Percentiles rank a stretch among this genome's conserved stretches.
Conservation (phyloP, 2,113 vertebrate genomes). For the Garra rufa region DNA sequence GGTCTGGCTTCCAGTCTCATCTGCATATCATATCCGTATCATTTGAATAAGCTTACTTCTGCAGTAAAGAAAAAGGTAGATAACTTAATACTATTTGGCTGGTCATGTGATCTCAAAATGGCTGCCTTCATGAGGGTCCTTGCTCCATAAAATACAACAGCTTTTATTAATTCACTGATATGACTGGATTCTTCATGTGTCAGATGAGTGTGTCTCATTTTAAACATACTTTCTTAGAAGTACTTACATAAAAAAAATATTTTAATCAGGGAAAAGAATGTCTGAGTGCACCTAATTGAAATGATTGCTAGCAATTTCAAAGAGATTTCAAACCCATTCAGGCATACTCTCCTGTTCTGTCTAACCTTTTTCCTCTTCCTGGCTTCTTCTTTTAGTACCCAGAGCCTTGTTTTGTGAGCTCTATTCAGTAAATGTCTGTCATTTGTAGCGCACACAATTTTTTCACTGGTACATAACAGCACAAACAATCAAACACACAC, state of each 20-base stretch:
- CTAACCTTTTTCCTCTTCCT: slow-evolving; percentile 49
- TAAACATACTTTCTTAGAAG: background rate
- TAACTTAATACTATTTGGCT: background rate
- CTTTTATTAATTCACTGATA: background rate
- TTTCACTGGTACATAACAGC: slow-evolving; percentile 11
- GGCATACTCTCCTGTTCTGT: background rate
- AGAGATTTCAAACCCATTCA: slow-evolving; percentile 8
- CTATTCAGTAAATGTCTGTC: slow-evolving; percentile 22
- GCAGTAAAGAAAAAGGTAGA: too few species aligned
- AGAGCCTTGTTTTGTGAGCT: slow-evolving; percentile 35
- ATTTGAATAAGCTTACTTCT: too few species aligned
- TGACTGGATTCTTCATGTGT: background rate
- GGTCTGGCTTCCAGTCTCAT: too few species aligned
- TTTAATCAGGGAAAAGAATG: background rate
- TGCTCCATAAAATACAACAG: background rate
- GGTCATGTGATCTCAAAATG: background rate
- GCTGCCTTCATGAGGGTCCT: background rate
- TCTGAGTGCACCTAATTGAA: slow-evolving; percentile 14
- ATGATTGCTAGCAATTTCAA: slow-evolving; percentile 25
- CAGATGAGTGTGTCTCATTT: background rate
- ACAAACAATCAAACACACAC: background rate
- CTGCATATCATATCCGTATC: too few species aligned
- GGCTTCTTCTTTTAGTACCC: slow-evolving; percentile 2
- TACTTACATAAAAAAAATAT: background rate
- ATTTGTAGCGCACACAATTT: slow-evolving; percentile 29